These are phyloP conservation scores for Tricholauxania praeusta DNA, from an alignment of 2,888 invertebrate genomes.

Conservation along the genomic window DNA sequence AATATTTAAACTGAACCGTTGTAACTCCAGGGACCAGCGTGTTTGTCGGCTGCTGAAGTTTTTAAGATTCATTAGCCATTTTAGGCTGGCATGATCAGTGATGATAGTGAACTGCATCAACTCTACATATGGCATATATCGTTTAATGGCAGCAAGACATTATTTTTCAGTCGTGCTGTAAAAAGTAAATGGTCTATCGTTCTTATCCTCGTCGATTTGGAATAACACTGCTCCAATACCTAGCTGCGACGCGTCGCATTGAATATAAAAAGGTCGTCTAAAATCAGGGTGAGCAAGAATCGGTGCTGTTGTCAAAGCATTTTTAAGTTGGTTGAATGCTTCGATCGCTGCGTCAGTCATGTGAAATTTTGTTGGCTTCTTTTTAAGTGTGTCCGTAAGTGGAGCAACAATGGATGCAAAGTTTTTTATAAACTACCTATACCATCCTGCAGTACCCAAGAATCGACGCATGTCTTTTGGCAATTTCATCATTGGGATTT, in stretches of 20 bases:
- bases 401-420: conserved; percentile 41
- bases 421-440: conserved; percentile 40
- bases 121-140: conserved; percentile 20
- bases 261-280: conserved; percentile 37
- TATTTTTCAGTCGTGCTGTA: conserved; percentile 8
- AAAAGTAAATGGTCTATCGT: conserved; percentile 36
- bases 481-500: no score
- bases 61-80: conserved; percentile 19
- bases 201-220: conserved; percentile 27
- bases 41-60: neutral
- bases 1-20: conserved; percentile 11
- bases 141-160: conserved; percentile 12
- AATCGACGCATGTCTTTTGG: no score
- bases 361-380: conserved; percentile 18
- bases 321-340: conserved; percentile 38
- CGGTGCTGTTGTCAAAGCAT: conserved; percentile 36
- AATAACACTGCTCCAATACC: conserved; percentile 36
- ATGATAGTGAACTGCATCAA: conserved; percentile 1
- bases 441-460: conserved; percentile 47
- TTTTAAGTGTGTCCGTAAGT: conserved; percentile 40
- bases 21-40: neutral
- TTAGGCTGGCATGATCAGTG: conserved; percentile 4
- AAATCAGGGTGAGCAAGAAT: no score
- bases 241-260: conserved; percentile 37
- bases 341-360: conserved; percentile 27